These are phyloP conservation scores for Laterallus jamaicensis DNA, from an alignment of 2,113 vertebrate species.

Conservation along the genomic window DNA sequence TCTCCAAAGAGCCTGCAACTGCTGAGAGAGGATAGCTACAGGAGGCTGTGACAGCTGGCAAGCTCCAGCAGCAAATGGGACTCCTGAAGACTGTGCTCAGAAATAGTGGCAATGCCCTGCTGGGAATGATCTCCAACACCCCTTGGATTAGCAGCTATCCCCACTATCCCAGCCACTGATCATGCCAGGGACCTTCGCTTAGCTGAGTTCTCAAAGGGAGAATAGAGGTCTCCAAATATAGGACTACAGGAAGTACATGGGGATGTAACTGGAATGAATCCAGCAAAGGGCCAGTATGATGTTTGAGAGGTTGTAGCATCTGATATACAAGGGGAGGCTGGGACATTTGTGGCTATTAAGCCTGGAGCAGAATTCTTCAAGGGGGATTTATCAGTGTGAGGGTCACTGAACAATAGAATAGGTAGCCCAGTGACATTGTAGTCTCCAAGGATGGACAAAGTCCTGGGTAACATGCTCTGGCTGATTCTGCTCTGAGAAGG, in stretches of 20 bases:
- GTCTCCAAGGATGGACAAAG: background rate
- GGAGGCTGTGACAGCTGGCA: fast-evolving
- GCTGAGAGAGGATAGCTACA: background rate
- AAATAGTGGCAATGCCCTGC: background rate
- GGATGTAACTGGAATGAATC: background rate
- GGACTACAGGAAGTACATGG: background rate
- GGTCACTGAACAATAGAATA: background rate
- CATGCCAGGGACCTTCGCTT: background rate
- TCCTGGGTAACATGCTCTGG: background rate
- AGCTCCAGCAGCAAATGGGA: background rate
- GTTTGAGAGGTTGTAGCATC: fast-evolving
- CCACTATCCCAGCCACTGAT: background rate
- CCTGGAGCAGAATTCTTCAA: background rate
- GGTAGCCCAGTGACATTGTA: background rate
- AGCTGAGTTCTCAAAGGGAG: background rate
- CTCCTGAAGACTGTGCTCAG: background rate
- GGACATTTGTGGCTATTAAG: background rate
- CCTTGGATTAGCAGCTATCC: background rate
- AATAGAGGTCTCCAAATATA: background rate
- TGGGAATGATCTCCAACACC: background rate
- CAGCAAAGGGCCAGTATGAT: background rate
- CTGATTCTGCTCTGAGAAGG: background rate
- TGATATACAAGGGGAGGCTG: background rate
- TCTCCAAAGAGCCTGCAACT: background rate
- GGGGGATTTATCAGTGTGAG: background rate